Evolutionary conservation across 1,140 invertebrate genomes (phyloP).

Genomic region (Ditylenchus dipsaci): DNA sequence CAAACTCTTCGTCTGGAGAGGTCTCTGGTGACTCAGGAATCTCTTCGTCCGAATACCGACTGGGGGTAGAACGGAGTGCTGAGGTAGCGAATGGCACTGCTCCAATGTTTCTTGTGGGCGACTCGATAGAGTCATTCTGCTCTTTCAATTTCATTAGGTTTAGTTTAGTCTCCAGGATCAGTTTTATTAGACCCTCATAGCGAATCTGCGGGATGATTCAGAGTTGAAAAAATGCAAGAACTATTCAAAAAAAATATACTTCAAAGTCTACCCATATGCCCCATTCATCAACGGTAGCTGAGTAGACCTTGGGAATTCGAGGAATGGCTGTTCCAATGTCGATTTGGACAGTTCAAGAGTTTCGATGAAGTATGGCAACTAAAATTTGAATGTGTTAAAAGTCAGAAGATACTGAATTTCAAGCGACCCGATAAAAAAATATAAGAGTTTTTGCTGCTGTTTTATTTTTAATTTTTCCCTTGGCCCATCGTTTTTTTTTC

Average conservation of each 20-base stretch:
- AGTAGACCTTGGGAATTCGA: conserved; percentile 71
- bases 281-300: conserved; percentile 71
- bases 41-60: conserved; percentile 53
- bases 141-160: conserved; percentile 79
- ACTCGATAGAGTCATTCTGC: conserved; percentile 21
- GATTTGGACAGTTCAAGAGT: conserved; percentile 71
- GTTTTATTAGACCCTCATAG: conserved; percentile 78
- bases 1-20: conserved; percentile 54
- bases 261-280: conserved; percentile 89
- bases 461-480: no score
- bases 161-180: conserved; percentile 89
- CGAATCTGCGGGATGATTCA: conserved; percentile 75
- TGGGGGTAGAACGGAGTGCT: conserved; percentile 10
- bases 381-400: conserved; percentile 22
- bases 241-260: conserved; percentile 59
- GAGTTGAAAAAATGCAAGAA: neutral
- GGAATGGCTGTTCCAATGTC: conserved; percentile 68
- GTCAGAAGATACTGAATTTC: neutral
- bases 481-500: no score
- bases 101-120: neutral
- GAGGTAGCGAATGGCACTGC: neutral
- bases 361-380: conserved; percentile 81
- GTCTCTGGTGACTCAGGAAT: conserved; percentile 55
- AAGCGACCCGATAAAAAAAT: neutral
- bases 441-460: no score